phyloP scores from a whole-genome alignment of 1,140 invertebrate species.

The Colletes gigas region DNA sequence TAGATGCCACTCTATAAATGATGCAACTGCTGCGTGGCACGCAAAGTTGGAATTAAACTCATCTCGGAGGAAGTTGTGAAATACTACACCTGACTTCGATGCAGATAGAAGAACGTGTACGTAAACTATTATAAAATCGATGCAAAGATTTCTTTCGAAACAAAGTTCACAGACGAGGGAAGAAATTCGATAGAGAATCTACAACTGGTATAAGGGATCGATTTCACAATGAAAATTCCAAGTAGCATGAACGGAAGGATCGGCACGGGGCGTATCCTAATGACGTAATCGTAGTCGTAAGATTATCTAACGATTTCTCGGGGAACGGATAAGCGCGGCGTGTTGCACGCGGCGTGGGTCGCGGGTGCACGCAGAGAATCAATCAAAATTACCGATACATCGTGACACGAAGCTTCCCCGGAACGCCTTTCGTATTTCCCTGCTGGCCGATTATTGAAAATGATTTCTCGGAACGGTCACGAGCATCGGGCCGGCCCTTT shows the following conservation, averaged over 20 bases:
- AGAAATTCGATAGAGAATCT: not conserved
- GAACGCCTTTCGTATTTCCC: conserved; percentile 9
- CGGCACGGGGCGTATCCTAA: not conserved
- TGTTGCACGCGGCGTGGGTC: conserved; percentile 7
- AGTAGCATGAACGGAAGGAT: no score
- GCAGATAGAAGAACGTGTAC: no score
- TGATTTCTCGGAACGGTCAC: conserved; percentile 39
- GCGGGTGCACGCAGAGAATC: conserved; percentile 2
- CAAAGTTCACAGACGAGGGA: no score
- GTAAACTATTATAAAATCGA: no score
- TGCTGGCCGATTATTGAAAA: conserved; percentile 40
- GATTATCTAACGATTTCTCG: not conserved
- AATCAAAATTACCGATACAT: conserved; percentile 27
- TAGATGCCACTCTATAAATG: no score
- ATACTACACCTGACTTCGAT: no score
- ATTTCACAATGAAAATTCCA: no score
- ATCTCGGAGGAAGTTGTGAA: no score
- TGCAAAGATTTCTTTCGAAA: no score
- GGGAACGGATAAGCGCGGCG: not conserved
- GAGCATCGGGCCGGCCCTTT: conserved; percentile 14
- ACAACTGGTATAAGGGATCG: not conserved
- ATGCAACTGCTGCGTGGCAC: no score
- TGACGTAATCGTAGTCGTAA: not conserved
- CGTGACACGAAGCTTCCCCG: not conserved
- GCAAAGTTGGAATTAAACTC: no score